Percentiles rank a stretch among this genome's conserved stretches.
Conservation (phyloP, 2,113 vertebrate species). For the Climacteris rufus region DNA sequence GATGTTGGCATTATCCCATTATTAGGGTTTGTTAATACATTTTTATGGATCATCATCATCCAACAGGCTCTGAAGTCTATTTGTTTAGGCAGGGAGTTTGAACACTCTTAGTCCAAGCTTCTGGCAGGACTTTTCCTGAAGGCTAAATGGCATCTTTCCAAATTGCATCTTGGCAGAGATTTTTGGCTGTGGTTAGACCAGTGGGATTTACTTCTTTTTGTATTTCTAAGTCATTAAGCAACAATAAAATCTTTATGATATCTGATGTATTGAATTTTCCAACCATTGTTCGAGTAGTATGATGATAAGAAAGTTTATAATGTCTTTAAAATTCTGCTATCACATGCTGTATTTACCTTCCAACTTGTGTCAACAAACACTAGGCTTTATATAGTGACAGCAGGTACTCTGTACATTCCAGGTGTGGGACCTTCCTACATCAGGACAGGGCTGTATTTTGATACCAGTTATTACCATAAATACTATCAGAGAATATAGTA, state of each 20-base stretch:
- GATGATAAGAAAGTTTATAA: neutral
- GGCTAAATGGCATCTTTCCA: conserved; percentile 42
- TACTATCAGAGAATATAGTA: neutral
- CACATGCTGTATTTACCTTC: neutral
- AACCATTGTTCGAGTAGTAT: neutral
- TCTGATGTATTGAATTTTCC: neutral
- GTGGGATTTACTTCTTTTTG: neutral
- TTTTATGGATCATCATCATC: neutral
- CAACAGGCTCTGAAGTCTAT: neutral
- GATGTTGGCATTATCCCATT: neutral
- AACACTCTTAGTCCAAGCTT: neutral
- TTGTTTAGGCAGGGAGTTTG: conserved; percentile 20
- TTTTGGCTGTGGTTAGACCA: neutral
- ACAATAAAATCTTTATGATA: neutral
- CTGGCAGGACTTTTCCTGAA: conserved; percentile 26
- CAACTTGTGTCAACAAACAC: neutral
- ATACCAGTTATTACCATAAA: neutral
- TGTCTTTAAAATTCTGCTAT: neutral
- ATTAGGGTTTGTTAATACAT: neutral
- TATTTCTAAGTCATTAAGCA: conserved; percentile 15
- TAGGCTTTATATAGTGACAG: neutral
- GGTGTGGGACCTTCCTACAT: neutral
- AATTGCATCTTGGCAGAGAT: conserved; percentile 13
- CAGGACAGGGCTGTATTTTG: neutral
- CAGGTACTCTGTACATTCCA: neutral